phyloP scores from a whole-genome alignment of 2,888 invertebrate species.

The Eurytoma adleriae region DNA sequence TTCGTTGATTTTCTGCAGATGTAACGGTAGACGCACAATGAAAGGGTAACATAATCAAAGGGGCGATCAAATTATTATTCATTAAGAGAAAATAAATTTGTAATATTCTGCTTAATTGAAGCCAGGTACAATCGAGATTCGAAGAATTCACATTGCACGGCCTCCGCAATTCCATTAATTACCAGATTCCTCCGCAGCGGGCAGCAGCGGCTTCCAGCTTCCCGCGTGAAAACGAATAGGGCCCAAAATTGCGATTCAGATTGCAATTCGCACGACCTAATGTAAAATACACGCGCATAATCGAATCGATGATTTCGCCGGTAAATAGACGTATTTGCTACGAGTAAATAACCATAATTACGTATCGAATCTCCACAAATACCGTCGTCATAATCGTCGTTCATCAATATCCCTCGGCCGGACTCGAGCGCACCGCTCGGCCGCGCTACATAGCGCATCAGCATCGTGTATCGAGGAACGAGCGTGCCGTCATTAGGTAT shows the following conservation, averaged over 20 bases:
- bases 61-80: neutral
- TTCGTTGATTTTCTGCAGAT: too few relatives aligned
- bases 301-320: constrained; percentile 37
- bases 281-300: constrained; percentile 47
- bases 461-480: constrained; percentile 28
- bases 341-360: constrained; percentile 52
- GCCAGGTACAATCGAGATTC: too few relatives aligned
- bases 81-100: too few relatives aligned
- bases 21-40: too few relatives aligned
- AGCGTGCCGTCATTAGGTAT: constrained; percentile 39
- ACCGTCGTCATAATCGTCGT: constrained; percentile 54
- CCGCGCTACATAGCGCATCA: constrained; percentile 20
- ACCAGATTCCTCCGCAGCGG: neutral
- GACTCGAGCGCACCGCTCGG: neutral
- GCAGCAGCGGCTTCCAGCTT: too few relatives aligned
- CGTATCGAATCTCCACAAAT: constrained; percentile 51
- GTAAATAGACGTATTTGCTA: constrained; percentile 49
- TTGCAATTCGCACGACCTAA: constrained; percentile 38
- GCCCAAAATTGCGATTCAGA: constrained; percentile 14
- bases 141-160: neutral
- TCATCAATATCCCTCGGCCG: constrained; percentile 49
- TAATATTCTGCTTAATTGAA: too few relatives aligned
- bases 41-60: neutral
- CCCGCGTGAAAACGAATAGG: neutral
- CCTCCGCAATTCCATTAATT: neutral